Conservation (phyloP, 2,113 vertebrate species). For the Maccullochella peelii region DNA sequence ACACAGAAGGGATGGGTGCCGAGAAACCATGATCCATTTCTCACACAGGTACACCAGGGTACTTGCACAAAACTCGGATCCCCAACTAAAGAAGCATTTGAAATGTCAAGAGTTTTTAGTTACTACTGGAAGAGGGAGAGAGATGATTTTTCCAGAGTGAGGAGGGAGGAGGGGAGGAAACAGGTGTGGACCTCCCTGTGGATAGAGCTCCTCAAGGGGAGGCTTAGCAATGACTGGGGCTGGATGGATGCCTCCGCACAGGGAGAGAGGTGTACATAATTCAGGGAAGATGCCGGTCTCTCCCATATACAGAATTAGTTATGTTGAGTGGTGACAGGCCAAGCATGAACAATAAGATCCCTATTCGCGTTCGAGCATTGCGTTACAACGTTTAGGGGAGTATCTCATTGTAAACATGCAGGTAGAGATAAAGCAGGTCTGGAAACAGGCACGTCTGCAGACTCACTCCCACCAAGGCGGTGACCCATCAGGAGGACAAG, state of each 20-base stretch:
- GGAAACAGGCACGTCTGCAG: slow-evolving; percentile 56
- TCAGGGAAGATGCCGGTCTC: slow-evolving; percentile 68
- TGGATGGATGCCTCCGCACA: slow-evolving; percentile 79
- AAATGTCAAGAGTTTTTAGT: slow-evolving; percentile 80
- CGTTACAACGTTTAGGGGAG: slow-evolving; percentile 45
- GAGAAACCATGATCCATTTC: slow-evolving; percentile 63
- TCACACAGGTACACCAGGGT: slow-evolving; percentile 55
- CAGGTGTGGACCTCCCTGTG: slow-evolving; percentile 81
- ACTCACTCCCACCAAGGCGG: slow-evolving; percentile 68
- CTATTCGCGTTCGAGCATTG: slow-evolving; percentile 16
- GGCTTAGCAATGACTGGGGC: slow-evolving; percentile 73
- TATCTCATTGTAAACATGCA: slow-evolving; percentile 65
- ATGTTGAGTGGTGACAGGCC: slow-evolving; percentile 65
- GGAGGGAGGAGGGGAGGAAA: slow-evolving; percentile 50
- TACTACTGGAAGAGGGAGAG: slow-evolving; percentile 68
- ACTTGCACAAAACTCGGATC: slow-evolving; percentile 59
- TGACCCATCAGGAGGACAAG: slow-evolving; percentile 82
- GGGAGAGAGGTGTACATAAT: slow-evolving; percentile 77
- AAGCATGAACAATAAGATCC: slow-evolving; percentile 70
- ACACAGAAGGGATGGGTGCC: slow-evolving; percentile 39
- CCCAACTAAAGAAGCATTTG: slow-evolving; percentile 73
- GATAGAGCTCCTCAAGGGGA: slow-evolving; percentile 74
- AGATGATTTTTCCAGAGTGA: slow-evolving; percentile 66
- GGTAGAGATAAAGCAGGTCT: slow-evolving; percentile 55
- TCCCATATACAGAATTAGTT: slow-evolving; percentile 65